A percentile compares a stretch with the other conserved stretches of the same genome.
Evolutionary conservation across 2,888 invertebrate species (phyloP).

Genomic region (Ormyrus labotus): DNA sequence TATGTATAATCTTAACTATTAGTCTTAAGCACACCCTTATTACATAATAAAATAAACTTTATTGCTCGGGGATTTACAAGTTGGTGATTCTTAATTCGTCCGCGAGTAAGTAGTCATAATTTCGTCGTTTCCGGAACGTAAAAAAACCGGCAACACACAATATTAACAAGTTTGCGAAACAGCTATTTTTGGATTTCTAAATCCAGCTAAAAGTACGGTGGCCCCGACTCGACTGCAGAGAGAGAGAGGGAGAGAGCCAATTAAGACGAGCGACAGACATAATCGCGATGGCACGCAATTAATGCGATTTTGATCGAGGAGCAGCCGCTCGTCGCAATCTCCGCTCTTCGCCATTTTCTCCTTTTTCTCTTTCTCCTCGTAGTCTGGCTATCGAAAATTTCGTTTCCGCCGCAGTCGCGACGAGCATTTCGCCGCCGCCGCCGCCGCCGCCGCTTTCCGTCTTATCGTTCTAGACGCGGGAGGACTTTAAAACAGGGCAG

Average conservation of each 20-base stretch:
- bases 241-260: slow-evolving; percentile 2
- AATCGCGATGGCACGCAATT: slow-evolving; percentile 65
- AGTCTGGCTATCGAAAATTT: slow-evolving; percentile 64
- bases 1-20: background rate
- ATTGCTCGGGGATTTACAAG: no score
- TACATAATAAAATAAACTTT: no score
- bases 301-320: slow-evolving; percentile 67
- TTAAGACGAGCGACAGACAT: slow-evolving; percentile 42
- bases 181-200: no score
- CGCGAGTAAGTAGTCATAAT: no score
- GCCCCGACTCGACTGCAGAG: no score
- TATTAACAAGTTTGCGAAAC: no score
- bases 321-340: slow-evolving; percentile 13
- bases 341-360: slow-evolving; percentile 56
- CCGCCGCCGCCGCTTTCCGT: background rate
- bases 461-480: slow-evolving; percentile 23
- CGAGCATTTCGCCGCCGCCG: slow-evolving; percentile 56
- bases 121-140: no score
- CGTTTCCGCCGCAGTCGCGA: slow-evolving; percentile 60
- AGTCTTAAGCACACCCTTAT: no score
- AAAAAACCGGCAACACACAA: no score
- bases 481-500: slow-evolving; percentile 3
- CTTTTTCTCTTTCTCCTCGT: slow-evolving; percentile 36
- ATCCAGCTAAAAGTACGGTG: no score
- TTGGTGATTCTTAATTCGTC: no score